phyloP scores from a whole-genome alignment of 1,140 invertebrate genomes.

The Penaeus indicus region DNA sequence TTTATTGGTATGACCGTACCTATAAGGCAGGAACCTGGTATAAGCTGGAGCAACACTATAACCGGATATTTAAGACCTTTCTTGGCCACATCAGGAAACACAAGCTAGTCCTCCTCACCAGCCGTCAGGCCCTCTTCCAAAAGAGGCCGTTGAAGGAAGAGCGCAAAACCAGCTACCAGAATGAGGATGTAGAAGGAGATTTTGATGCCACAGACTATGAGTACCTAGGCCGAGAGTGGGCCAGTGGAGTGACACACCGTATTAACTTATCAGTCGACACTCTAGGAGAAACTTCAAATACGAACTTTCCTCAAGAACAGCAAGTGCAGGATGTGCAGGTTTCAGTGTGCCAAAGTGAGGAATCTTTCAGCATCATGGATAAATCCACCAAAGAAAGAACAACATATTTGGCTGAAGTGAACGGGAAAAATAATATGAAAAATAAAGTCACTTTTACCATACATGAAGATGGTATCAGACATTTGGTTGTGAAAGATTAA shows the following conservation, averaged over 20 bases:
- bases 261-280: too few relatives aligned
- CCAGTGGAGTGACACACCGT: too few relatives aligned
- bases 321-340: too few relatives aligned
- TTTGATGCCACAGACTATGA: neutral
- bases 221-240: neutral
- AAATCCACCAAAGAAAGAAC: neutral
- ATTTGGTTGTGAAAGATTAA: too few relatives aligned
- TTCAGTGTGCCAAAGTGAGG: too few relatives aligned
- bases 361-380: neutral
- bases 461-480: conserved; percentile 17
- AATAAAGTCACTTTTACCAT: neutral
- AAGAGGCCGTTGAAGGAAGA: neutral
- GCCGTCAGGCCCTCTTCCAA: neutral
- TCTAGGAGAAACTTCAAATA: too few relatives aligned
- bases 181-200: neutral
- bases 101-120: neutral
- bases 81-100: neutral
- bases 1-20: neutral
- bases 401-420: neutral
- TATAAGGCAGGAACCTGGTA: conserved; percentile 10
- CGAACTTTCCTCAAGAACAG: too few relatives aligned
- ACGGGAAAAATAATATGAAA: neutral
- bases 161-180: neutral
- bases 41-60: neutral
- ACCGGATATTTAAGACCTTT: neutral